Evolutionary conservation across 2,797 vertebrate species (phyloP), one percentile per base, ranked within the genome.

Genomic region (Choloepus didactylus): DNA sequence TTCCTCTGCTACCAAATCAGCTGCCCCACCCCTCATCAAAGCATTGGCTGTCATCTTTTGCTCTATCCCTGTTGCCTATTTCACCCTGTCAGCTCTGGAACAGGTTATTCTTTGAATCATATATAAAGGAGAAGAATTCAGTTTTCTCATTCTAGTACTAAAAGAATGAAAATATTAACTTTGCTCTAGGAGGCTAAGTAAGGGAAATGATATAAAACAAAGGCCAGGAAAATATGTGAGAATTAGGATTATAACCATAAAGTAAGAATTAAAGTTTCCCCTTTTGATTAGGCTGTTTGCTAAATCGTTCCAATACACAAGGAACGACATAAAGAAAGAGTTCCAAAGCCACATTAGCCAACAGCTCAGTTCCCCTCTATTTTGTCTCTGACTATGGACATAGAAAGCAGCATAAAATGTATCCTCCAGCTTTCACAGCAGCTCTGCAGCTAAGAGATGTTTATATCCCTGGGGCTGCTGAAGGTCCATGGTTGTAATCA

Each of bases 111-210:
- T 29, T 92, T 64, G 35, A 51, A 23, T 87, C 38, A 54, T 9
- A 35, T 18, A 51, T 35, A 82, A 35, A 81, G 60, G 29, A 70
- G 46, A 80, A 54, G 23, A 84, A 81, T 44, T 84, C 25, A 38
- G 23, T 56, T 80, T 89, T 80, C 62, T 80, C 10, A 72, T 56
- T 41, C 31, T 62, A 38, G 2, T 56, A 73, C 67, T 93, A 85
- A 81, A 27, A 90, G 67, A 95, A 83, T 18, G 27, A 92, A 87
- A 89, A 93, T 5, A 66, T 49, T 23, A 67, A 51, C 44, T 87
- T 70, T 80, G 46, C 46, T 46, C 5, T 21, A 56, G 49, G 56
- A 56, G 49, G 56, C 7, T 29, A 84, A 89, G 0, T 4, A 87
- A 89, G 76, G 41, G 38, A 59, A 7, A 73, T 6, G 1, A 38